Base-by-base conservation (phyloP, 37 sponge, comb jelly and placozoan genomes). In the Theonella swinhoei region DNA sequence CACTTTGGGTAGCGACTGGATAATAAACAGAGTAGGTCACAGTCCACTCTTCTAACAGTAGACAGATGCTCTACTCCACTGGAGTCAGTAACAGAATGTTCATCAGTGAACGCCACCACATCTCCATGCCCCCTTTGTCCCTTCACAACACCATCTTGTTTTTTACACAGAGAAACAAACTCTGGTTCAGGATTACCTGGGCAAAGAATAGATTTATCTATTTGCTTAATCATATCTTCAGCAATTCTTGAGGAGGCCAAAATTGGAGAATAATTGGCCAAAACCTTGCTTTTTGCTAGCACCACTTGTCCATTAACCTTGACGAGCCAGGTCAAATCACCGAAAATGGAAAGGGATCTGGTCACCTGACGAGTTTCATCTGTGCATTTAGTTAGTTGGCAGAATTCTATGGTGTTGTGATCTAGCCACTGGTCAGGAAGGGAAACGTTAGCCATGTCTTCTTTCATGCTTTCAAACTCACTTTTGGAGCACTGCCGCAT, bases 181-280 rank as follows among this genome's bases (percentile, higher is more conserved):
- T 77, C 29, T 32, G 60, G 64, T 14, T 77, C 78, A 33, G 78
- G 78, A 63, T 77, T 77, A 4, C 78, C 78, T 63, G 78, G 78
- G 39, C 78, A 77, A 4, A 77, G 2, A 62, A 5, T 20, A 17
- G 78, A 64, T 3, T 62, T 28, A n/a, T 77, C 78, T 14, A 77
- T 62, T 4, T 5, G 29, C 59, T 74, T 74, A 59, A 74, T 74
- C 54, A 74, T 17, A 43, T n/a, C 59, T 30, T 25, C 41, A 19
- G 43, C 59, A 9, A 47, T 25, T 26, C 26, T 5, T 8, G 36
- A 26, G 26, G 9, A 11, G 29, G 75, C 9, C 25, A 74, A 4
- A 28, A 4, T 54, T 9, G 75, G 25, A 11, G 25, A 31, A 43
- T 28, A 43, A 28, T 26, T 14, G 4, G 25, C 30, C 24, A 77